Evolutionary conservation across 2,113 vertebrate species (phyloP).

Genomic region (Diadophis punctatus): DNA sequence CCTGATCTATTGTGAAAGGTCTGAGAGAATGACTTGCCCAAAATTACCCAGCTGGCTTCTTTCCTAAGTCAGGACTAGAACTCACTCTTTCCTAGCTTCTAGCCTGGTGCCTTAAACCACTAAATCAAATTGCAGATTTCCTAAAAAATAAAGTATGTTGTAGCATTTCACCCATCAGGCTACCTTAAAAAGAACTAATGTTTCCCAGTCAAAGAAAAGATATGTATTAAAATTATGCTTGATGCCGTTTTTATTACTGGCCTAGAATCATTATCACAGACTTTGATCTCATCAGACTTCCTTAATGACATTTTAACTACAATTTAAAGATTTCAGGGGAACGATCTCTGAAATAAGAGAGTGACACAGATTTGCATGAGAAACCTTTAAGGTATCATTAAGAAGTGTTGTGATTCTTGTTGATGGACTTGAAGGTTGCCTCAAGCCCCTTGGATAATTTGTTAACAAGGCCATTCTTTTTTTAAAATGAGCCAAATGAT

Average conservation of each 20-base stretch:
- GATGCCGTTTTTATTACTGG: neutral
- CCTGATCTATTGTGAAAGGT: neutral
- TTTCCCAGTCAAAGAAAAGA: neutral
- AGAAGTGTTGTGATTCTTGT: neutral
- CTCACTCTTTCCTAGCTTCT: neutral
- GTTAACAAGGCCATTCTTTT: neutral
- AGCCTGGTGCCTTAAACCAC: neutral
- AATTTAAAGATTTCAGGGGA: neutral
- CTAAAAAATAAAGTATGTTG: neutral
- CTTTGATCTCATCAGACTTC: constrained; percentile 7
- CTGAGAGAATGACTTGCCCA: neutral
- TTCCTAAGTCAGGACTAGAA: neutral
- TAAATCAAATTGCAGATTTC: neutral
- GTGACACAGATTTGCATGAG: neutral
- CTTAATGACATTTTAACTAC: neutral
- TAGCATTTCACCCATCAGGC: neutral
- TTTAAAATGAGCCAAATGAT: neutral
- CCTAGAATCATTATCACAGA: neutral
- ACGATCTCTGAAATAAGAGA: neutral
- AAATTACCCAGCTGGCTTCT: neutral
- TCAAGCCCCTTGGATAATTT: neutral
- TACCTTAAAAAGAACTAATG: neutral
- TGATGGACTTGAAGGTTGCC: neutral
- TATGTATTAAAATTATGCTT: neutral
- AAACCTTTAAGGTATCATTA: neutral